Percentiles rank a stretch among this genome's conserved stretches.
Conservation (phyloP, 2,113 vertebrate species). For the Seriola quinqueradiata region DNA sequence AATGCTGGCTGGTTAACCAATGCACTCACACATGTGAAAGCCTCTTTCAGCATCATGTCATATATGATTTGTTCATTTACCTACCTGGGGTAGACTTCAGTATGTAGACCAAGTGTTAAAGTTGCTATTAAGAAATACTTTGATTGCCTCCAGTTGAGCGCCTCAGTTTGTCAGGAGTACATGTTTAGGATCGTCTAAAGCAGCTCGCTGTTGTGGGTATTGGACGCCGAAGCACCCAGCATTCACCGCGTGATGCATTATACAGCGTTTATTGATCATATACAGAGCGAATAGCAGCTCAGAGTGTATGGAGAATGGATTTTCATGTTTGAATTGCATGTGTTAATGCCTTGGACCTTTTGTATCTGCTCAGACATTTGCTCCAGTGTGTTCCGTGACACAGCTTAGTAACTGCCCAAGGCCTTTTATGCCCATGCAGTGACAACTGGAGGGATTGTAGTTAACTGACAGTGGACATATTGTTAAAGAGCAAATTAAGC, state of each 20-base stretch:
- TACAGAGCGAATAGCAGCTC: conserved; percentile 27
- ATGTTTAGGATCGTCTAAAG: neutral
- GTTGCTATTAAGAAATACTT: neutral
- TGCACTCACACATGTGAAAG: neutral
- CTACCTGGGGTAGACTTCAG: neutral
- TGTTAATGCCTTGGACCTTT: conserved; percentile 7
- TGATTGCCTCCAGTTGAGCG: neutral
- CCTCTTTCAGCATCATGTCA: neutral
- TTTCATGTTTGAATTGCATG: conserved; percentile 43
- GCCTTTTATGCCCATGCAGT: neutral
- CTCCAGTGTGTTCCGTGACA: conserved; percentile 20
- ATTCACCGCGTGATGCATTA: conserved; percentile 22
- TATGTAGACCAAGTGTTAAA: neutral
- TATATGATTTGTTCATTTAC: neutral
- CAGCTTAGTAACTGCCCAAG: neutral
- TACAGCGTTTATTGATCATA: conserved; percentile 62
- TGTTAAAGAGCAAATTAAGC: conserved; percentile 25
- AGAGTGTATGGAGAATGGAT: conserved; percentile 53
- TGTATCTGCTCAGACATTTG: conserved; percentile 17
- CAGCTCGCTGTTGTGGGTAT: conserved; percentile 7
- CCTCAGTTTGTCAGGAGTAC: neutral
- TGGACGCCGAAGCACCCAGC: conserved; percentile 24
- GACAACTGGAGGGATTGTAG: conserved; percentile 31
- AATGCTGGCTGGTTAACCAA: neutral
- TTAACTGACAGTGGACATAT: conserved; percentile 4